These are phyloP conservation scores for Forbesichthys papilliferus DNA, from an alignment of 2,113 vertebrate genomes.

Conservation along the genomic window DNA sequence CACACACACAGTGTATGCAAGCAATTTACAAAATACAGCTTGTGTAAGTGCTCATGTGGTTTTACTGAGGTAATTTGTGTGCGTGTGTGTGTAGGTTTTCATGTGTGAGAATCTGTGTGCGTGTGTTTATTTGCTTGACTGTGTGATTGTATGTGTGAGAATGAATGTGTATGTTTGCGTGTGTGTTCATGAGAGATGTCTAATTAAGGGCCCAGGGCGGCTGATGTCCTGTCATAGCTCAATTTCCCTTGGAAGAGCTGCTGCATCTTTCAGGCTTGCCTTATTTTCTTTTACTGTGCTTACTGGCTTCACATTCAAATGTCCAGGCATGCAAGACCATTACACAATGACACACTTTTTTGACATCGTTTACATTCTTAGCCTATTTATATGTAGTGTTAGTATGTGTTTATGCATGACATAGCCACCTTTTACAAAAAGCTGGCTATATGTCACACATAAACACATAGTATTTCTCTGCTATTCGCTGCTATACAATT, in stretches of 20 bases:
- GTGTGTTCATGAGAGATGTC: neutral
- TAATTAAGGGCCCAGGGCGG: constrained; percentile 53
- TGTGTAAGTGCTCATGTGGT: too few relatives aligned
- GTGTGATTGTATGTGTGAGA: neutral
- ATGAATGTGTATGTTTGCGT: neutral
- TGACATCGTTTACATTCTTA: neutral
- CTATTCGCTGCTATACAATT: too few relatives aligned
- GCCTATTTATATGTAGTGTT: too few relatives aligned
- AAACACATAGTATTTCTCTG: neutral
- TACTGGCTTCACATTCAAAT: neutral
- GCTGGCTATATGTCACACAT: too few relatives aligned
- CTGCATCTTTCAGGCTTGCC: constrained; percentile 8
- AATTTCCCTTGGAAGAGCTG: constrained; percentile 35
- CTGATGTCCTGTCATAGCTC: constrained; percentile 45
- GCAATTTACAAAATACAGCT: too few relatives aligned
- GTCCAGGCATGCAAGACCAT: neutral
- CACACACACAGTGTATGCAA: neutral
- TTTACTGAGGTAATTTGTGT: neutral
- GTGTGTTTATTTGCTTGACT: neutral
- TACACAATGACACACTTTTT: neutral
- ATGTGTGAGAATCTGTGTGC: neutral
- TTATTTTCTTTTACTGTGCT: constrained; percentile 16
- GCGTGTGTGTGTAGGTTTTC: neutral
- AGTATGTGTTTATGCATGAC: too few relatives aligned
- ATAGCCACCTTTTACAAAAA: too few relatives aligned